These are phyloP conservation scores for Thunnus albacares DNA, from an alignment of 2,797 vertebrate genomes.

Conservation along the genomic window DNA sequence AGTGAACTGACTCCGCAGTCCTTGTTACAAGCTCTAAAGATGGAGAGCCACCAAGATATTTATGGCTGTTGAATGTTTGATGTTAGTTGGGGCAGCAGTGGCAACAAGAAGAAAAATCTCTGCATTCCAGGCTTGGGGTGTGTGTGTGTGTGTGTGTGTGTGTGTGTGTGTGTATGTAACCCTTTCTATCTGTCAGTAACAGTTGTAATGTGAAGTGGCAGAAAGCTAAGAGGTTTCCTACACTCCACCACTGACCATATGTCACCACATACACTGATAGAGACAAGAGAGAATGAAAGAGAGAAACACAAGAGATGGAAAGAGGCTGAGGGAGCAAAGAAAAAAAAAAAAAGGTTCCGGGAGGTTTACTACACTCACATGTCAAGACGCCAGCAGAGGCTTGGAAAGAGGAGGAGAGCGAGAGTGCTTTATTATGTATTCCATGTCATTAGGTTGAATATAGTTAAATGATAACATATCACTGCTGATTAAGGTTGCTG, in stretches of 20 bases:
- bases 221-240: conserved; percentile 63
- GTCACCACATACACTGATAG: conserved; percentile 44
- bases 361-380: conserved; percentile 1
- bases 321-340: neutral
- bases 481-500: no score
- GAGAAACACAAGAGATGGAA: conserved; percentile 13
- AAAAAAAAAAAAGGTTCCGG: neutral
- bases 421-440: neutral
- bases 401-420: neutral
- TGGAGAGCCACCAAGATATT: conserved; percentile 23
- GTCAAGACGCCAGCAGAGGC: neutral
- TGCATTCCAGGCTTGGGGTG: neutral
- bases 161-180: conserved; percentile 3
- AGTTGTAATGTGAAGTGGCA: conserved; percentile 57
- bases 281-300: conserved; percentile 13
- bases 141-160: conserved; percentile 20
- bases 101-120: conserved; percentile 28
- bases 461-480: no score
- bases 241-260: conserved; percentile 48
- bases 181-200: conserved; percentile 37
- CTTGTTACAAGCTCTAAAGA: conserved; percentile 18
- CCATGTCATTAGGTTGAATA: no score
- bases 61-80: conserved; percentile 39
- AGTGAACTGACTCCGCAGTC: neutral
- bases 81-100: conserved; percentile 11